A percentile compares a stretch with the other conserved stretches of the same genome.
These are phyloP conservation scores for Gonioctena quinquepunctata DNA, from an alignment of 1,140 invertebrate genomes.

Conservation along the genomic window DNA sequence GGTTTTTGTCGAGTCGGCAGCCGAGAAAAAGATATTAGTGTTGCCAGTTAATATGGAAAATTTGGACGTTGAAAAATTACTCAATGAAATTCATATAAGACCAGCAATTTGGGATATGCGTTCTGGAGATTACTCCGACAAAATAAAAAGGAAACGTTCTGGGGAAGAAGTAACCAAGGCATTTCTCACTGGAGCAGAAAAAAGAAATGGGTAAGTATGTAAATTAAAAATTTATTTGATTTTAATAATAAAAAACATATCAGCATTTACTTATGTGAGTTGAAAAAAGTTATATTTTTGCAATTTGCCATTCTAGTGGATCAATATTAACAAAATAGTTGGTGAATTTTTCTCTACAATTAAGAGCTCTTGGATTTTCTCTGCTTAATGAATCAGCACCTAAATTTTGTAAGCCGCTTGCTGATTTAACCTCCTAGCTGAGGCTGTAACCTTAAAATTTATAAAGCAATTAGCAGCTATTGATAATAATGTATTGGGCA, in stretches of 20 bases:
- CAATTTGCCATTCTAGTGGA: conserved; percentile 6
- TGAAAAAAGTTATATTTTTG: conserved; percentile 4
- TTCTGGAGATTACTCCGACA: not conserved
- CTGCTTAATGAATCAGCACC: not conserved
- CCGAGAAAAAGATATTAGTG: not conserved
- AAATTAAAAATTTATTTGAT: not conserved
- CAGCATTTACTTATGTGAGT: not conserved
- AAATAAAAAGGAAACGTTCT: not conserved
- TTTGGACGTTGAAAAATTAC: not conserved
- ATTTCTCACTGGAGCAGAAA: not conserved
- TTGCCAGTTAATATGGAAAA: not conserved
- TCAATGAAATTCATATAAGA: not conserved
- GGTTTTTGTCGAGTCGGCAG: too few species aligned
- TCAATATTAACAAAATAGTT: conserved; percentile 11
- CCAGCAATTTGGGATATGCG: not conserved
- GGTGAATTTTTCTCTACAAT: not conserved
- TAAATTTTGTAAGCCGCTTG: conserved; percentile 8
- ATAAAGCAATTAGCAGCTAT: too few species aligned
- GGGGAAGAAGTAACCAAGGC: not conserved
- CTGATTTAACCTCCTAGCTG: not conserved
- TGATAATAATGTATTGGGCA: too few species aligned
- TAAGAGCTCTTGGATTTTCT: not conserved
- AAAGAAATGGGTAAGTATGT: not conserved
- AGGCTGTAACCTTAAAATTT: too few species aligned
- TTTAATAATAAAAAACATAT: not conserved